Evolutionary conservation across 2,888 invertebrate genomes (phyloP), one percentile per base, ranked within the genome.

Genomic region (Gnatocerus cornutus): DNA sequence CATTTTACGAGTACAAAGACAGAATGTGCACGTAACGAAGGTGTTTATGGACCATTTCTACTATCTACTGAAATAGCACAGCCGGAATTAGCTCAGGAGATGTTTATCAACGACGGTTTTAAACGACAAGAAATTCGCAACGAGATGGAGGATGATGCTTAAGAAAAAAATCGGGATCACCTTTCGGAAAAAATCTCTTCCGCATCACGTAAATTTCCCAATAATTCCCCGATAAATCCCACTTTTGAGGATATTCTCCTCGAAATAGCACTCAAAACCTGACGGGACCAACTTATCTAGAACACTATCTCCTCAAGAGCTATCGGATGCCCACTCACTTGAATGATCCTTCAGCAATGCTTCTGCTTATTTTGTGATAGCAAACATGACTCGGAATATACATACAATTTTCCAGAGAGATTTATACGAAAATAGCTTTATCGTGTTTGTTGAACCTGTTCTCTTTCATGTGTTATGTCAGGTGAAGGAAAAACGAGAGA

Each of bases 11-110:
- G 14, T 7, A 46, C 33, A 59, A 59, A 61, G 61, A 61, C 37
- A 37, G 48, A 61, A 61, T 61, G 37, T 48, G 61, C 37, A 61
- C 33, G 61, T 46, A 61, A 61, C 16, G 30, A 61, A 61, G 61
- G 61, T 61, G 61, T 61, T 61, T 61, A 61, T 61, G 61, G 61
- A n/a, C 61, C 61, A 48, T 61, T 61, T 48, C 33, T 48, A 61
- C 33, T 37, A 61, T 48, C 61, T 48, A 61, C 46, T 12, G 56
- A 48, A 61, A 61, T 61, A 61, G 61, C 46, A 16, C 45, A 12
- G 46, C 29, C 61, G 14, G 48, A 61, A 61, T 61, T 61, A 61
- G 61, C 46, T 48, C 27, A 7, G 14, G 45, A 46, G 61, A 61
- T 61, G 61, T 48, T 46, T 48, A 48, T 61, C 61, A 61, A 61